Evolutionary conservation across 1,140 invertebrate genomes (phyloP).

Genomic region (Bactericera cockerelli): DNA sequence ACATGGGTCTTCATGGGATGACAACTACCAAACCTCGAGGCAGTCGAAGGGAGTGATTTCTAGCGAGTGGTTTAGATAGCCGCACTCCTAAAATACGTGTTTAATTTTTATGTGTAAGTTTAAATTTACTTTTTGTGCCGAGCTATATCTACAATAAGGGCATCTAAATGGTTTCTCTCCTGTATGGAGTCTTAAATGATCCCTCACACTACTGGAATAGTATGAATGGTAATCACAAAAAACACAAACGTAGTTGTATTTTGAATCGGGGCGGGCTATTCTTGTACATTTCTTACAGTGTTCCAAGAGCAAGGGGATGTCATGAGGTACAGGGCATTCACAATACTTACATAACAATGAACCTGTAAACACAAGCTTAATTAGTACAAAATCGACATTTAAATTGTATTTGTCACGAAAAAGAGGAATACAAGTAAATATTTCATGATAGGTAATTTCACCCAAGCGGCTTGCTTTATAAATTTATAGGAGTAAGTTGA

Average conservation of each 20-base stretch:
- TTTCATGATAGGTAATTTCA: too few species aligned
- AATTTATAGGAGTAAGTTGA: too few species aligned
- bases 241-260: constrained; percentile 1
- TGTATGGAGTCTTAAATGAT: constrained; percentile 43
- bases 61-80: too few species aligned
- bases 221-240: constrained; percentile 5
- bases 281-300: not conserved
- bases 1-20: too few species aligned
- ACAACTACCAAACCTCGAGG: too few species aligned
- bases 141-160: not conserved
- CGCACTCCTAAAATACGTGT: not conserved
- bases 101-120: constrained; percentile 5
- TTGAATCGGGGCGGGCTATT: not conserved
- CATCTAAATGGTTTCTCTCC: constrained; percentile 43
- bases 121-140: not conserved
- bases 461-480: too few species aligned
- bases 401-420: too few species aligned
- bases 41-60: too few species aligned
- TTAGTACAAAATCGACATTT: too few species aligned
- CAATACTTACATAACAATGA: not conserved
- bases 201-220: not conserved
- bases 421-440: too few species aligned
- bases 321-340: not conserved
- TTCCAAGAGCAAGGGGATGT: not conserved
- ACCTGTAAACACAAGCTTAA: not conserved